These are phyloP conservation scores for Uloborus plumipes DNA, from an alignment of 2,888 invertebrate species.

Conservation along the genomic window DNA sequence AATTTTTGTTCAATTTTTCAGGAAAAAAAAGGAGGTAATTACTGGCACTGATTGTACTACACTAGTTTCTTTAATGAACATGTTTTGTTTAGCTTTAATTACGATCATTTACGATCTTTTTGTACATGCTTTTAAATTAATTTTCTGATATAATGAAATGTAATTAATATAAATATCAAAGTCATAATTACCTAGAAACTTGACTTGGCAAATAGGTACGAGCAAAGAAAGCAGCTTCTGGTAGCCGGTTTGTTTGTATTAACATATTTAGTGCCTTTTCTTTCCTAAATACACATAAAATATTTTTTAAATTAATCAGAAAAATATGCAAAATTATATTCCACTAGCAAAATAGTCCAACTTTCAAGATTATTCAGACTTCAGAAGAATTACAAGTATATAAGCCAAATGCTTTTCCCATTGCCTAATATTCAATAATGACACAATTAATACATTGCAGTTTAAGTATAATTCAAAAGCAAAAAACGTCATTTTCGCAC, in stretches of 20 bases:
- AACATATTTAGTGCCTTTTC: conserved; percentile 91
- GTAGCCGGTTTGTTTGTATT: conserved; percentile 86
- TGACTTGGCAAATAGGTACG: conserved; percentile 95
- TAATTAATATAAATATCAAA: too few species aligned
- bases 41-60: too few species aligned
- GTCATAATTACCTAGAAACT: conserved; percentile 76
- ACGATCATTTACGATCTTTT: too few species aligned
- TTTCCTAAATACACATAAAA: conserved; percentile 73
- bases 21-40: too few species aligned
- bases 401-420: not conserved
- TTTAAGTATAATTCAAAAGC: too few species aligned
- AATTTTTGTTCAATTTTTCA: too few species aligned
- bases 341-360: not conserved
- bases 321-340: not conserved
- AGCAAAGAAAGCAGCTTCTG: conserved; percentile 98
- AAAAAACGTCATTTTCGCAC: too few species aligned
- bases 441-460: not conserved
- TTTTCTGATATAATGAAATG: too few species aligned
- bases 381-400: not conserved
- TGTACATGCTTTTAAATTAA: too few species aligned
- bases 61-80: too few species aligned
- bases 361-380: not conserved
- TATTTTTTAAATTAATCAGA: not conserved
- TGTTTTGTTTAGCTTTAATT: too few species aligned
- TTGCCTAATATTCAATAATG: not conserved